Evolutionary conservation across 2,888 invertebrate genomes (phyloP), one percentile per base, ranked within the genome.

Genomic region (Orgyia antiqua): DNA sequence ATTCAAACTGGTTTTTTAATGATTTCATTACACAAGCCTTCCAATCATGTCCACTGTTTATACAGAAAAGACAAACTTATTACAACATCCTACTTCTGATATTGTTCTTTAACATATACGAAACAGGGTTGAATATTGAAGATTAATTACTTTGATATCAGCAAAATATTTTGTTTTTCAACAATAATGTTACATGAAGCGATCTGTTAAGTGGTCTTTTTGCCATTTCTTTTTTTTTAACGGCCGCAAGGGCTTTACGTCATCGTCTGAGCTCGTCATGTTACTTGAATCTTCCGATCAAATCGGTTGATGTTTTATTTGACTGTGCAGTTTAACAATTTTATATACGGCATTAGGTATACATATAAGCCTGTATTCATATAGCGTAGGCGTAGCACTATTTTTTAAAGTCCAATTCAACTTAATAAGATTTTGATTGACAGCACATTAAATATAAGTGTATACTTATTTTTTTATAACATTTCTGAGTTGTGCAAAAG

Each of bases 231-330:
- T 66, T 60, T 49, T 58, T 64, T 65, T 58, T 37, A 31, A 45
- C 43, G 41, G 46, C 42, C 56, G 58, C 57, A 61, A 65, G 51
- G 59, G 58, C 36, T 66, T 68, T 74, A 63, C 79, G 78, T 82
- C 82, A 82, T 63, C 70, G 80, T 80, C 82, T 79, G 77, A 51
- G 79, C 72, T 48, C 68, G 78, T 66, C 45, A 18, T 19, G 10
- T 3, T 1, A 8, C 11, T 15, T 11, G 21, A 17, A 33, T 29
- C 30, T 27, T n/a, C n/a, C n/a, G n/a, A n/a, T n/a, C n/a, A n/a
- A n/a, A n/a, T n/a, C n/a, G n/a, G n/a, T n/a, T n/a, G n/a, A n/a
- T n/a, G n/a, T n/a, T n/a, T n/a, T n/a, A n/a, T n/a, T n/a, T n/a
- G n/a, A n/a, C n/a, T n/a, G n/a, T n/a, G n/a, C n/a, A n/a, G n/a